These are phyloP conservation scores for Galaxias olidus DNA, from an alignment of 2,797 vertebrate genomes.

Conservation along the genomic window DNA sequence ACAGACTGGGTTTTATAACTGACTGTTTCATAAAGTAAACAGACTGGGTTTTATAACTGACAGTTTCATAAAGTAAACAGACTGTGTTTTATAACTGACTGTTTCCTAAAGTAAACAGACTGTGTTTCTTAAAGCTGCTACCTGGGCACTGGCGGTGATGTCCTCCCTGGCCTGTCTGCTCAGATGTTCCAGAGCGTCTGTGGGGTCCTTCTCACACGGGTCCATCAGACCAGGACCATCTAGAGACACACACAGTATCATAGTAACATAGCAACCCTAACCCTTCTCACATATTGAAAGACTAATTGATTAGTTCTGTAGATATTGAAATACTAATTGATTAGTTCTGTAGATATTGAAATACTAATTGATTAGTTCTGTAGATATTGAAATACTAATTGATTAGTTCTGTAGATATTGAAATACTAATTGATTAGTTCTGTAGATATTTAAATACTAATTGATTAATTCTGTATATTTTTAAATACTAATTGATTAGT, in stretches of 20 bases:
- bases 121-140: no score
- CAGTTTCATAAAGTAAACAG: no score
- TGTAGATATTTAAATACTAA: no score
- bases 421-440: neutral
- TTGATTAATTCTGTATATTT: neutral
- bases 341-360: neutral
- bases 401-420: neutral
- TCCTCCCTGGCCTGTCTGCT: conserved; percentile 76
- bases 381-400: neutral
- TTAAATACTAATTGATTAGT: neutral
- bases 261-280: no score
- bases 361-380: neutral
- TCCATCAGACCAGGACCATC: conserved; percentile 83
- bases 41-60: no score
- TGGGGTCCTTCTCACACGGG: conserved; percentile 80
- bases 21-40: no score
- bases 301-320: neutral
- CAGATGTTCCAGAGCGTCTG: conserved; percentile 71
- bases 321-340: neutral
- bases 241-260: conserved; percentile 31
- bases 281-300: no score
- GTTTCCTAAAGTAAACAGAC: no score
- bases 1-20: no score
- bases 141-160: conserved; percentile 80
- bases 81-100: no score